A percentile compares a stretch with the other conserved stretches of the same genome.
Conservation (phyloP, 2,797 vertebrate species). For the Pangasius larnaudii region DNA sequence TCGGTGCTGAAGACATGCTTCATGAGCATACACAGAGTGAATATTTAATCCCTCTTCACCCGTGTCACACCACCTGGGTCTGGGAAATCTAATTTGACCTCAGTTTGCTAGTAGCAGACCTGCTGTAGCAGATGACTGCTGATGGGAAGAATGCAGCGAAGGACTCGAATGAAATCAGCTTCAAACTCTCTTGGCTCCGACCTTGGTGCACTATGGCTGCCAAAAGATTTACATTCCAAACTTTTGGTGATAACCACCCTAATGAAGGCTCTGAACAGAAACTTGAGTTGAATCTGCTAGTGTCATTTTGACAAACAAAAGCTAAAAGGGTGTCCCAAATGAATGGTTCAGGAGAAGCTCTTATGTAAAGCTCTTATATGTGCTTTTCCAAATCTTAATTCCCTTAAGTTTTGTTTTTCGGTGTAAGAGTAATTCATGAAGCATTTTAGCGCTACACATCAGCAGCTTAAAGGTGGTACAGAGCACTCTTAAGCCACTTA, state of each 20-base stretch:
- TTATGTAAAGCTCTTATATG: not conserved
- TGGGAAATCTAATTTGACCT: constrained; percentile 11
- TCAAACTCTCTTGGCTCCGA: not conserved
- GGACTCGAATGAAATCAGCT: not conserved
- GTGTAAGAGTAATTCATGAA: not conserved
- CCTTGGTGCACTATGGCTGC: not conserved
- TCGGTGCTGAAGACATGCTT: constrained; percentile 10
- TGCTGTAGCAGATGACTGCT: constrained; percentile 8
- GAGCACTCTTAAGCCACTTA: not conserved
- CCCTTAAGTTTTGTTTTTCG: not conserved
- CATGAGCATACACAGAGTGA: not conserved
- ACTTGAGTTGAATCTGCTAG: not conserved
- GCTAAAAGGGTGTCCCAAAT: not conserved
- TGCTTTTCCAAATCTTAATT: not conserved
- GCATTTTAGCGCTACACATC: not conserved
- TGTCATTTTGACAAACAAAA: not conserved
- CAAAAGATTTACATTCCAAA: not conserved
- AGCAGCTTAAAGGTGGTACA: not conserved
- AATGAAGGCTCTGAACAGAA: not conserved
- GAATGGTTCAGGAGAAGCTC: not conserved
- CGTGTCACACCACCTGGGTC: constrained; percentile 39
- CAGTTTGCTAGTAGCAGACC: not conserved
- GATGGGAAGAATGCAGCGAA: constrained; percentile 22
- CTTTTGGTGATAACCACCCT: not conserved
- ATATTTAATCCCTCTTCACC: constrained; percentile 33